Base-by-base conservation (phyloP, 30 jellyfish, hydroid and myxozoan genomes). In the Sanderia malayensis region DNA sequence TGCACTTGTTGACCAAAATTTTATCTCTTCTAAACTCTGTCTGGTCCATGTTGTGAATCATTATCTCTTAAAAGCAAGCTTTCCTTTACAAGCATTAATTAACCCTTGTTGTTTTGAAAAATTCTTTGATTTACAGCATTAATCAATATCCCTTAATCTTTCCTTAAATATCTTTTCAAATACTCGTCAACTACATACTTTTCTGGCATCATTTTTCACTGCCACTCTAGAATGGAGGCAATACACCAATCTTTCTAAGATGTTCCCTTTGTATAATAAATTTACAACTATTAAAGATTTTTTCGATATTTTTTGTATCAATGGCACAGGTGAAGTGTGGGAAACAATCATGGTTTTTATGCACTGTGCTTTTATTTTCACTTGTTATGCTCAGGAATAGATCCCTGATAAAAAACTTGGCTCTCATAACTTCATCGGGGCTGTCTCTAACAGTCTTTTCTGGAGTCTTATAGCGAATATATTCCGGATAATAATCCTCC, bases 311-410 rank as follows among this genome's bases (percentile, higher is more conserved):
- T 58, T 91, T 79, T 28, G 98, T 91, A 76, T 91, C 98, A 25
- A 91, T 96, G 21, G 98, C 98, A 65, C 98, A 91, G 8, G 98
- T 91, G 68, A 91, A 91, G 79, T 91, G 98, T 2, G 98, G 98
- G 77, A 46, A 91, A 65, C 96, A 84, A 58, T 75, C 87, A 27
- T 76, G 86, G 34, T 68, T 82, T 26, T 78, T 72, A 46, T 76
- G 86, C 1, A 37, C 73, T 1, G 65, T 61, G 20, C 60, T 75
- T 29, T 75, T 65, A 22, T 67, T 71, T 10, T 67, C 92, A 62
- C 80, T 44, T 15, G 93, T 52, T 30, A 91, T 45, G 21, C 85
- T 33, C 20, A 91, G 84, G 59, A 91, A 83, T 26, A 55, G 30
- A 68, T 91, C 98, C 23, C 98, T 71, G 9, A 91, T 79, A 75